Percentiles rank a stretch among this genome's conserved stretches.
Evolutionary conservation across 1,140 invertebrate genomes (phyloP).

Genomic region (Leptopilina clavipes): DNA sequence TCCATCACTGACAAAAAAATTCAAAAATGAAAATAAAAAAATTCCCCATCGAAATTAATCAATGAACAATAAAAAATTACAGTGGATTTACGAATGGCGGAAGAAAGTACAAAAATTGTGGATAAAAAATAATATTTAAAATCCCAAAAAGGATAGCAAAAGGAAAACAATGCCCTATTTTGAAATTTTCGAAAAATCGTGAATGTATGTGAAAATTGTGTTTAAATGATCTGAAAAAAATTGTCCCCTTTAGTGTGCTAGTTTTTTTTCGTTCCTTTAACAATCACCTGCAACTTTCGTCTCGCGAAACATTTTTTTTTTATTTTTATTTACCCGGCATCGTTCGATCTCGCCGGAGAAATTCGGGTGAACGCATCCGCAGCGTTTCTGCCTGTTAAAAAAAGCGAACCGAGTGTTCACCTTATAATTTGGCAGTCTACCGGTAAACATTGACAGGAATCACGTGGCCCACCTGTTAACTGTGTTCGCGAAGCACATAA

Average conservation of each 20-base stretch:
- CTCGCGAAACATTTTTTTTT: constrained; percentile 28
- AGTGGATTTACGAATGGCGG: constrained; percentile 36
- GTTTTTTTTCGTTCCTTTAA: constrained; percentile 26
- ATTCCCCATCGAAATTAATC: constrained; percentile 18
- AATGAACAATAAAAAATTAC: constrained; percentile 13
- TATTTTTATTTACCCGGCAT: constrained; percentile 11
- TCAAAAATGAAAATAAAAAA: constrained; percentile 8
- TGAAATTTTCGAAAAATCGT: background rate
- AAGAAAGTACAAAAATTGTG: constrained; percentile 27
- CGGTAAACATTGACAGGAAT: constrained; percentile 38
- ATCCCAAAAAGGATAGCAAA: background rate
- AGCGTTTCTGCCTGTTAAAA: constrained; percentile 11
- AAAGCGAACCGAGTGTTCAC: constrained; percentile 23
- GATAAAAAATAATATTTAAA: background rate
- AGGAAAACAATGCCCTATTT: background rate
- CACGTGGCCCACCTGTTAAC: constrained; percentile 23
- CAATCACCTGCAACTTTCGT: constrained; percentile 34
- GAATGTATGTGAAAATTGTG: background rate
- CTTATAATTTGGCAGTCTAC: constrained; percentile 36
- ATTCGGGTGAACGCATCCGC: constrained; percentile 39
- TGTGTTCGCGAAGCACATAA: background rate
- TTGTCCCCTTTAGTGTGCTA: constrained; percentile 30
- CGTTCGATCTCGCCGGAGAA: constrained; percentile 38
- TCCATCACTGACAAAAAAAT: background rate
- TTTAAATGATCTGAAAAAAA: constrained; percentile 8